phyloP scores from a whole-genome alignment of 2,113 vertebrate species.

The Holacanthus passer region DNA sequence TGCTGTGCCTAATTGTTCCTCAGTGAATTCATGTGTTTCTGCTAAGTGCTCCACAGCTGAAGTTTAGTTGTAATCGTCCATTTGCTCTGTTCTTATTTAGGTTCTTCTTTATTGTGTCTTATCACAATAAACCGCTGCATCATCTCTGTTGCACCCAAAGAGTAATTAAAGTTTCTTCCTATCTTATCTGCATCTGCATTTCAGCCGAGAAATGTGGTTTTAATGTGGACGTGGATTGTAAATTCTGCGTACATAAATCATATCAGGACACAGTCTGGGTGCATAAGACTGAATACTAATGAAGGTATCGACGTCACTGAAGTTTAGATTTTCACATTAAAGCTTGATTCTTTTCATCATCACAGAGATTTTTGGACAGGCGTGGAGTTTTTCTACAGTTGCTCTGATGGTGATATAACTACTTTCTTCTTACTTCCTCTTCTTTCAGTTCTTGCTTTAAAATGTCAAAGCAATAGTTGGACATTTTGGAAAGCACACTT shows the following conservation, averaged over 20 bases:
- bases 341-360: conserved; percentile 1
- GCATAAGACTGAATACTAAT: conserved; percentile 46
- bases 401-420: not conserved
- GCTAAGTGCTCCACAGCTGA: not conserved
- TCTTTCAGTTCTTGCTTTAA: not conserved
- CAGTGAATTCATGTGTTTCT: not conserved
- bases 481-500: conserved; percentile 1
- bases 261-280: conserved; percentile 11
- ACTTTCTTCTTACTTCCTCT: not conserved
- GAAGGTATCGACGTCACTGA: not conserved
- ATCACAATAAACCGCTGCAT: conserved; percentile 11
- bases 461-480: not conserved
- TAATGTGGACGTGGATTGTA: conserved; percentile 23
- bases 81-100: conserved; percentile 22
- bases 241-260: conserved; percentile 49
- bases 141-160: conserved; percentile 5
- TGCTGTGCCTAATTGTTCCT: not conserved
- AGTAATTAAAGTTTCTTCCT: conserved; percentile 47
- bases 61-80: not conserved
- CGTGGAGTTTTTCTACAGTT: not conserved
- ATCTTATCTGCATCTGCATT: conserved; percentile 47
- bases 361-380: not conserved
- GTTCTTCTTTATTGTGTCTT: conserved; percentile 13
- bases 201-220: conserved; percentile 37
- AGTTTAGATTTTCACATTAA: not conserved